Conservation (phyloP, 2,797 vertebrate genomes). For the Anolis apletophallus region DNA sequence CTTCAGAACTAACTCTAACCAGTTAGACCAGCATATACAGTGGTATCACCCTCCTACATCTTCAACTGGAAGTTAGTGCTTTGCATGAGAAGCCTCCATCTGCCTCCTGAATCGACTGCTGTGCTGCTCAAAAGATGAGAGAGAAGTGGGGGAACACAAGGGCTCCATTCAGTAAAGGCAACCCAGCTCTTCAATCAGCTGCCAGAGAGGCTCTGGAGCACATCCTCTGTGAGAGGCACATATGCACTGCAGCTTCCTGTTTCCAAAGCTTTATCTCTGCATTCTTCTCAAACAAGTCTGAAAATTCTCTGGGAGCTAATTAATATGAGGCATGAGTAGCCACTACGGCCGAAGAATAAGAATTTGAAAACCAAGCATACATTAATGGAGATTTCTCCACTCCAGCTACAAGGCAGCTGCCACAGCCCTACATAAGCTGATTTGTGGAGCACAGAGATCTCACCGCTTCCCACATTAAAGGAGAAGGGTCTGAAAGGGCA, state of each 20-base stretch:
- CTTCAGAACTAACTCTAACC: no score
- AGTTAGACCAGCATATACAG: no score
- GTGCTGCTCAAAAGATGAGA: neutral
- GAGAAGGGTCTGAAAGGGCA: neutral
- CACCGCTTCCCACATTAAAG: neutral
- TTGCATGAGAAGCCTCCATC: neutral
- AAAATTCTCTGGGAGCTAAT: neutral
- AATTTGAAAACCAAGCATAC: neutral
- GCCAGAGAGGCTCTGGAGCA: conserved; percentile 1
- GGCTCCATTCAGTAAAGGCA: conserved; percentile 5
- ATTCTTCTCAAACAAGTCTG: neutral
- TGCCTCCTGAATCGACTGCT: neutral
- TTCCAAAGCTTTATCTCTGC: neutral
- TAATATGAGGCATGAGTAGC: neutral
- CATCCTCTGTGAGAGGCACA: neutral
- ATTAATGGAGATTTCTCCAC: neutral
- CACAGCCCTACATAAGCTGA: neutral
- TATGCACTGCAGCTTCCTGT: conserved; percentile 21
- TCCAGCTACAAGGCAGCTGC: neutral
- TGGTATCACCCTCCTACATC: neutral
- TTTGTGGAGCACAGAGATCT: neutral
- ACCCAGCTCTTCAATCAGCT: conserved; percentile 14
- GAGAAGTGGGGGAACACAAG: neutral
- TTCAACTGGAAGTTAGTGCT: neutral
- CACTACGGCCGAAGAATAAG: neutral